Percentiles rank a stretch among this genome's conserved stretches.
Conservation (phyloP, 2,113 vertebrate species). For the Chionodraco myersi region DNA sequence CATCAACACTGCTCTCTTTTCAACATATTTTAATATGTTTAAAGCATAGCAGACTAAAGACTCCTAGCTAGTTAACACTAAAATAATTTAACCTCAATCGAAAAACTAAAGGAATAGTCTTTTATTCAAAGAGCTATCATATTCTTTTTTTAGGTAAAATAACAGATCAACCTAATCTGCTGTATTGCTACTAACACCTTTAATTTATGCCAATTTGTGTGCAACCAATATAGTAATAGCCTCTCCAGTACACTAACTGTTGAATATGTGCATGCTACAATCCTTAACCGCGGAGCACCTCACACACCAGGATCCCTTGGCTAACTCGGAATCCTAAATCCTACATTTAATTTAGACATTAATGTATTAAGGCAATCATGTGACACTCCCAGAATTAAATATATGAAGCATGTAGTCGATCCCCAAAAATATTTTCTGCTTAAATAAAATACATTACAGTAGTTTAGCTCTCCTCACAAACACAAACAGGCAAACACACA, state of each 20-base stretch:
- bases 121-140: not conserved
- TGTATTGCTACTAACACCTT: not conserved
- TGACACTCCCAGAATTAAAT: not conserved
- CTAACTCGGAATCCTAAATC: too few species aligned
- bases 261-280: not conserved
- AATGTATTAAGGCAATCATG: not conserved
- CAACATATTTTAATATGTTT: too few species aligned
- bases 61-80: too few species aligned
- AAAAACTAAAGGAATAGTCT: not conserved
- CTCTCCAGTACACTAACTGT: not conserved
- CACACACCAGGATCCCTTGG: too few species aligned
- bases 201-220: not conserved
- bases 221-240: not conserved
- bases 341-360: too few species aligned
- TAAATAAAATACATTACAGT: not conserved
- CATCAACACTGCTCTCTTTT: too few species aligned
- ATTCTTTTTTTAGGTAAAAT: not conserved
- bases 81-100: too few species aligned
- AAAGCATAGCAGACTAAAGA: too few species aligned
- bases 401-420: not conserved
- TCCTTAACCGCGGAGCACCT: too few species aligned
- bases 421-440: not conserved
- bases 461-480: not conserved
- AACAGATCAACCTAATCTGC: not conserved
- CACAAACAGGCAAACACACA: not conserved